Percentiles rank a stretch among this genome's conserved stretches.
Evolutionary conservation across 2,888 invertebrate species (phyloP).

Genomic region (Drosophila barbarae): DNA sequence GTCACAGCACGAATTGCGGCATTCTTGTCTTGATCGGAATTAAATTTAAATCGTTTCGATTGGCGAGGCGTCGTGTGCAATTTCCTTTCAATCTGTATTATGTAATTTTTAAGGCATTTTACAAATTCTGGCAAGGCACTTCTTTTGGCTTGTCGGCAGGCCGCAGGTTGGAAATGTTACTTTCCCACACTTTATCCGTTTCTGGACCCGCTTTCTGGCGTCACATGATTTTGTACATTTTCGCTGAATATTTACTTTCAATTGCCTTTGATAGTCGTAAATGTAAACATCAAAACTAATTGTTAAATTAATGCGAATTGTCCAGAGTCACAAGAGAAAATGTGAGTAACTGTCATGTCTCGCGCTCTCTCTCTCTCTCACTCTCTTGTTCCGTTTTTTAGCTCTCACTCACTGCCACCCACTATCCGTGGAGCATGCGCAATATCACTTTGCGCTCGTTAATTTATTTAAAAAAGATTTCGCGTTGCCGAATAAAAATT

Average conservation of each 20-base stretch:
- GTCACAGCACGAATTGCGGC: slow-evolving; percentile 32
- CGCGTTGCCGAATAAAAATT: slow-evolving; percentile 16
- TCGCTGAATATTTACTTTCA: slow-evolving; percentile 25
- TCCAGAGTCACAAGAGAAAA: slow-evolving; percentile 58
- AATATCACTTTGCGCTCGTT: slow-evolving; percentile 31
- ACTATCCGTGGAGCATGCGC: slow-evolving; percentile 52
- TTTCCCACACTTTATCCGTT: slow-evolving; percentile 13
- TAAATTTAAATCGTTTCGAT: slow-evolving; percentile 28
- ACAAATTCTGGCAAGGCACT: slow-evolving; percentile 57
- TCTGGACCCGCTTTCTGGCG: slow-evolving; percentile 11
- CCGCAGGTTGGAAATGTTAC: slow-evolving; percentile 17
- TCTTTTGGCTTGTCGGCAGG: slow-evolving; percentile 6
- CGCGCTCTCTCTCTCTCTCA: slow-evolving; percentile 19
- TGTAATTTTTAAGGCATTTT: slow-evolving; percentile 48
- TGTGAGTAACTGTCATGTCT: slow-evolving; percentile 48
- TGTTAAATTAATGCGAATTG: slow-evolving; percentile 64
- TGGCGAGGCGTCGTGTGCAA: slow-evolving; percentile 3
- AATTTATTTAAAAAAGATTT: slow-evolving; percentile 31
- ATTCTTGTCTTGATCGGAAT: slow-evolving; percentile 30
- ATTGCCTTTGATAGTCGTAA: slow-evolving; percentile 28
- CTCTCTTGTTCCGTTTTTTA: slow-evolving; percentile 1
- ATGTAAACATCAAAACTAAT: slow-evolving; percentile 54
- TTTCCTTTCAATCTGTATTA: slow-evolving; percentile 36
- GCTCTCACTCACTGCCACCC: slow-evolving; percentile 42
- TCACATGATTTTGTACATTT: slow-evolving; percentile 47